Evolutionary conservation across 1,140 invertebrate genomes (phyloP), one percentile per base, ranked within the genome.

Genomic region (Araneus ventricosus): DNA sequence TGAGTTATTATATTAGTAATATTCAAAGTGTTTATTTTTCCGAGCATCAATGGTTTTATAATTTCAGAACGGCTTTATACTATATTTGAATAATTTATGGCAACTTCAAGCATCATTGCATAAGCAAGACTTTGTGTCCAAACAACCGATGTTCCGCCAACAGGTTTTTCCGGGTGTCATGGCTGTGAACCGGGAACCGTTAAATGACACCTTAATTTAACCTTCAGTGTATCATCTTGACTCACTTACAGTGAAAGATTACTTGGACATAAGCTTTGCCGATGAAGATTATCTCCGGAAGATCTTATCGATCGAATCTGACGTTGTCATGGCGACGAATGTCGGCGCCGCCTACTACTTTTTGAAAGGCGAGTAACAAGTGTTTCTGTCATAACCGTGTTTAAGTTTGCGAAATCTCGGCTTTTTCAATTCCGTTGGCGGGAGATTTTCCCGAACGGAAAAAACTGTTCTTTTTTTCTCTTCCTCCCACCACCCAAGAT

Each of bases 261-360:
- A 37, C 37, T 67, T 61, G 41, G 63, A 67, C 84, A 86, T 41
- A 52, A 86, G 84, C 67, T 39, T 22, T 20, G 45, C n/a, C 22
- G 89, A 91, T 91, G 89, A 84, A 63, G 89, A 91, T 91, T 91
- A 91, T 91, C 57, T 67, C 52, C 75, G 59, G 63, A 82, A 90
- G 88, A 91, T 84, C 37, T 61, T 84, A 91, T 91, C 89, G 89
- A 91, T 91, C 89, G 45, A 30, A 30, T 79, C 70, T 59, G 41
- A 22, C 2, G 89, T 91, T 61, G 59, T 27, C 59, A 91, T 91
- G 59, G 24, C 34, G 63, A 91, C 89, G n/a, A 34, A 41, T 57
- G 37, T 30, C 61, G 59, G 89, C 34, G 34, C 75, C 89, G 75
- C 89, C 75, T 45, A 84, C 57, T 34, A 57, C 45, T 80, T 52